phyloP scores from a whole-genome alignment of 2,888 invertebrate species.

The Subacronicta megacephala region DNA sequence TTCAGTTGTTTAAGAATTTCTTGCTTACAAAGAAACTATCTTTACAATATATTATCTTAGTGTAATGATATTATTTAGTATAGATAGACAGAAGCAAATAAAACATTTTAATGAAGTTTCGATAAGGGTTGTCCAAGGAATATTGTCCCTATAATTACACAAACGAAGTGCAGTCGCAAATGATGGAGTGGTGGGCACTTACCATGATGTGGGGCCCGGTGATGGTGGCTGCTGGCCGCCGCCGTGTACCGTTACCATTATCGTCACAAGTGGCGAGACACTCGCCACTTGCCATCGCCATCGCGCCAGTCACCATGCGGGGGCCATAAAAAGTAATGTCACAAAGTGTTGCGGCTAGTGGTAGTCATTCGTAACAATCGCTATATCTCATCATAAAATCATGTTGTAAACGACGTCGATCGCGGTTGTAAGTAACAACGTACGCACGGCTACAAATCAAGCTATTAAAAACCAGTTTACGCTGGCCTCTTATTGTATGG shows the following conservation, averaged over 20 bases:
- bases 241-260: conserved; percentile 3
- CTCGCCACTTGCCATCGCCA: no score
- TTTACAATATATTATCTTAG: no score
- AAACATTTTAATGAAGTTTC: no score
- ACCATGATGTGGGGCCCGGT: no score
- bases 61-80: no score
- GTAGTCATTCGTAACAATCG: conserved; percentile 4
- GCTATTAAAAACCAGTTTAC: no score
- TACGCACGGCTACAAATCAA: no score
- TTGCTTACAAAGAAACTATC: no score
- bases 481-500: no score
- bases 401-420: conserved; percentile 14
- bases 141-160: neutral
- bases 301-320: conserved; percentile 31
- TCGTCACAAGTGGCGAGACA: conserved; percentile 7
- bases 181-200: conserved; percentile 6
- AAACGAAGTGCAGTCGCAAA: conserved; percentile 29
- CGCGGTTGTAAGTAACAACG: conserved; percentile 10
- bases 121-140: conserved; percentile 6
- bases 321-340: conserved; percentile 23
- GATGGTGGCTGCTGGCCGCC: conserved; percentile 1
- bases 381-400: conserved; percentile 16
- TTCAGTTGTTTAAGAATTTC: no score
- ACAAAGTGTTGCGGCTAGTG: conserved; percentile 15
- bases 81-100: no score